Evolutionary conservation across 2,888 invertebrate genomes (phyloP).

Genomic region (Agelastica alni): DNA sequence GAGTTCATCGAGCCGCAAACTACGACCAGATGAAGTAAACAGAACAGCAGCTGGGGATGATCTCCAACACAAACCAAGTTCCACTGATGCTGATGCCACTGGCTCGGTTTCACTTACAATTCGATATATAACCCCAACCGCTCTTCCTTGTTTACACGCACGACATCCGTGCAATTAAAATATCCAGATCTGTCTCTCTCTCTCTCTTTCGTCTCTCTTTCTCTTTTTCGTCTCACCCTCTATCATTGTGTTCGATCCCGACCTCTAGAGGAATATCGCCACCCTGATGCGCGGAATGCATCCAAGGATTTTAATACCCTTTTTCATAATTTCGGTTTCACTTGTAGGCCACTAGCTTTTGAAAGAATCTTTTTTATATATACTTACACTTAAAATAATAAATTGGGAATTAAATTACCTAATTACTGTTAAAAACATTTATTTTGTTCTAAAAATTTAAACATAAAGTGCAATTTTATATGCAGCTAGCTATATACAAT

Average conservation of each 20-base stretch:
- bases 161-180: constrained; percentile 52
- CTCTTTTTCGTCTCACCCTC: constrained; percentile 18
- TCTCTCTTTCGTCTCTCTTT: constrained; percentile 31
- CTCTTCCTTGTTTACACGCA: constrained; percentile 52
- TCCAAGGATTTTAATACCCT: too few species aligned
- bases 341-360: too few species aligned
- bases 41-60: constrained; percentile 51
- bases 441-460: too few species aligned
- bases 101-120: constrained; percentile 53
- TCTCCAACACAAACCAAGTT: constrained; percentile 20
- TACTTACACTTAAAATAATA: too few species aligned
- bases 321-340: too few species aligned
- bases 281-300: background rate
- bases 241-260: background rate
- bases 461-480: too few species aligned
- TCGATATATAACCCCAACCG: constrained; percentile 47
- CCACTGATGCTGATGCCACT: constrained; percentile 13
- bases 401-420: too few species aligned
- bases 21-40: constrained; percentile 56
- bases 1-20: constrained; percentile 52
- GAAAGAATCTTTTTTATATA: too few species aligned
- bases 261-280: too few species aligned
- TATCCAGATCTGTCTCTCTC: constrained; percentile 38
- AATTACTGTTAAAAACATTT: too few species aligned
- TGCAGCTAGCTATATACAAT: too few species aligned